phyloP scores from a whole-genome alignment of 2,113 vertebrate species.

The Aviceda subcristata region DNA sequence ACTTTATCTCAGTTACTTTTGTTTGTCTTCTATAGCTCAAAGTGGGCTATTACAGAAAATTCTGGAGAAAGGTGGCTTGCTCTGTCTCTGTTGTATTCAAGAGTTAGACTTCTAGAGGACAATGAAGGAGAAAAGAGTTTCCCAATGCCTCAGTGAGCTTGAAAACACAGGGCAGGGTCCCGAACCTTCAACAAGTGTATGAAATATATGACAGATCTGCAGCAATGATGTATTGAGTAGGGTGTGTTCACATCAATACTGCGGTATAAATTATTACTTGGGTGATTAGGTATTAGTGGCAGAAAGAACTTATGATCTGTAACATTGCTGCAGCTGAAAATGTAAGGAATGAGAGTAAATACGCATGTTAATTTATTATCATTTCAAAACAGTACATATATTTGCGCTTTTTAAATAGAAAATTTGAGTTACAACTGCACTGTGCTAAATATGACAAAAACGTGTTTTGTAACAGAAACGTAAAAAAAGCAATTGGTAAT shows the following conservation, averaged over 20 bases:
- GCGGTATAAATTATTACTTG: constrained; percentile 1
- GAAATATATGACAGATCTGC: constrained; percentile 3
- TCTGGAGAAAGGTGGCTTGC: not conserved
- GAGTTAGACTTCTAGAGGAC: not conserved
- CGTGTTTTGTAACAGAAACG: not conserved
- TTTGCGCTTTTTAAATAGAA: not conserved
- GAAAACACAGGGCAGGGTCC: not conserved
- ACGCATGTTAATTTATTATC: not conserved
- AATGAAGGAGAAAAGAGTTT: not conserved
- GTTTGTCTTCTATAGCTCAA: not conserved
- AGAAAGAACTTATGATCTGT: not conserved
- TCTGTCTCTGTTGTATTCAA: not conserved
- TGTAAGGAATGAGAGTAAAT: not conserved
- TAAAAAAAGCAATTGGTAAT: not conserved
- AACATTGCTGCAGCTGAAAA: not conserved
- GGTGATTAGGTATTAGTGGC: not conserved
- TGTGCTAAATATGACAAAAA: not conserved
- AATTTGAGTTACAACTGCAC: not conserved
- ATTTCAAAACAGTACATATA: not conserved
- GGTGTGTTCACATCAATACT: not conserved
- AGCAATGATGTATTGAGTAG: not conserved
- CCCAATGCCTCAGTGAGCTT: not conserved
- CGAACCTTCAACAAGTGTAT: not conserved
- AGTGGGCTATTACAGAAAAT: not conserved
- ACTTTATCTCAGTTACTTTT: not conserved